phyloP scores from a whole-genome alignment of 92 coral and sea anemone genomes.

The Epizoanthus scotinus region DNA sequence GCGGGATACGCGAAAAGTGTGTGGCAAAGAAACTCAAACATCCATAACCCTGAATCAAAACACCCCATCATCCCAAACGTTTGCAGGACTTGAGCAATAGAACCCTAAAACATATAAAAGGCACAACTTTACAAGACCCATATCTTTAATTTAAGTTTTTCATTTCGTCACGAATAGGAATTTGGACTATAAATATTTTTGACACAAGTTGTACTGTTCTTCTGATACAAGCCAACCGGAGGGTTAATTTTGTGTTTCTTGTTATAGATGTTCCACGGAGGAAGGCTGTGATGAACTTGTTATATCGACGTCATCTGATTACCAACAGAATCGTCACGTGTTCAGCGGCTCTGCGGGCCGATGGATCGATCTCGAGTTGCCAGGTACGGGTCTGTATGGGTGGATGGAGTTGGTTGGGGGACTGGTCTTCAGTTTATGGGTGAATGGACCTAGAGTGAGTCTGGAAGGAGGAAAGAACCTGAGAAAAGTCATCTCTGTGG shows the following conservation, averaged over 20 bases:
- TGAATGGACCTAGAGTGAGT: background rate
- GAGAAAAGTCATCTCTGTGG: no score
- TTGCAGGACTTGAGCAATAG: no score
- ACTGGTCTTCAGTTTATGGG: no score
- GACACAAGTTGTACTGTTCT: background rate
- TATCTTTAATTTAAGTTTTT: no score
- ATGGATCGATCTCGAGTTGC: slow-evolving; percentile 95
- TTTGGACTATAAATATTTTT: background rate
- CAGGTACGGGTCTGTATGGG: slow-evolving; percentile 56
- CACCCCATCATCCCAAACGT: no score
- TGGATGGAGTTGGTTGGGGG: background rate
- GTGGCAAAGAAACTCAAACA: no score
- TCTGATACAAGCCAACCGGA: background rate
- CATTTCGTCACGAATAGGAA: no score
- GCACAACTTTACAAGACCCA: no score
- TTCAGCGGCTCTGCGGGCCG: slow-evolving; percentile 89
- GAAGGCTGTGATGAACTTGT: slow-evolving; percentile 94
- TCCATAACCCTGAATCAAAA: no score
- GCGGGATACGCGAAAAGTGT: no score
- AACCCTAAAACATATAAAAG: no score
- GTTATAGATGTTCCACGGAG: slow-evolving; percentile 86
- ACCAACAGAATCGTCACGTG: slow-evolving; percentile 90
- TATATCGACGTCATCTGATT: slow-evolving; percentile 81
- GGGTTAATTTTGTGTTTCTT: background rate
- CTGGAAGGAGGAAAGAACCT: no score